phyloP scores from a whole-genome alignment of 2,113 vertebrate species.

The Paramormyrops kingsleyae region DNA sequence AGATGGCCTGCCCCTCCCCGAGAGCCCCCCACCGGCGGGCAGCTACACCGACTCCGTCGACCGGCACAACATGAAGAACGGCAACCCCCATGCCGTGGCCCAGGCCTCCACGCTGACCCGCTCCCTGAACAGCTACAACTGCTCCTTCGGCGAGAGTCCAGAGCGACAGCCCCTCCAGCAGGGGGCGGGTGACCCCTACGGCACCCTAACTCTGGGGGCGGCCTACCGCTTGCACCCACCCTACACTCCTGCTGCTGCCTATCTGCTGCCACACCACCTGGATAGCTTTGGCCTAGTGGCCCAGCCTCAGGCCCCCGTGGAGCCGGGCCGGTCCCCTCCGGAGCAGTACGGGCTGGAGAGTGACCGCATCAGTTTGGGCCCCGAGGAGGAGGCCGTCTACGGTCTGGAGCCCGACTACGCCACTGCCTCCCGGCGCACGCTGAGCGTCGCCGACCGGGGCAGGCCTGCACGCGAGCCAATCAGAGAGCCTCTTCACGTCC shows the following conservation, averaged over 20 bases:
- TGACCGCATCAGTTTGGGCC: slow-evolving; percentile 88
- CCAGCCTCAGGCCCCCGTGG: slow-evolving; percentile 79
- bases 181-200: slow-evolving; percentile 71
- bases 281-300: slow-evolving; percentile 79
- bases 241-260: slow-evolving; percentile 73
- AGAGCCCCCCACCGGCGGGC: slow-evolving; percentile 46
- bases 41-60: slow-evolving; percentile 92
- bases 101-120: slow-evolving; percentile 79
- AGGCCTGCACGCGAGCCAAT: slow-evolving; percentile 62
- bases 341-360: slow-evolving; percentile 91
- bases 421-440: slow-evolving; percentile 71
- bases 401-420: slow-evolving; percentile 87
- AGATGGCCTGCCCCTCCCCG: background rate
- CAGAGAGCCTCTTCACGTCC: slow-evolving; percentile 56
- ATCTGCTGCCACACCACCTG: slow-evolving; percentile 83
- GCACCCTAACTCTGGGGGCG: slow-evolving; percentile 82
- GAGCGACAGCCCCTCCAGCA: slow-evolving; percentile 75
- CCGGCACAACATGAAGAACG: slow-evolving; percentile 83
- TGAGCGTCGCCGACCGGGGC: slow-evolving; percentile 65
- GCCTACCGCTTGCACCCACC: slow-evolving; percentile 77
- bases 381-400: slow-evolving; percentile 82
- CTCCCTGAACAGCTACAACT: slow-evolving; percentile 80
- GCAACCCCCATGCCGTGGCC: slow-evolving; percentile 75
- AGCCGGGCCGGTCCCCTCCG: slow-evolving; percentile 83
- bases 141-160: slow-evolving; percentile 71